phyloP scores from a whole-genome alignment of 1,140 invertebrate species.

The Adoxophyes honmai region DNA sequence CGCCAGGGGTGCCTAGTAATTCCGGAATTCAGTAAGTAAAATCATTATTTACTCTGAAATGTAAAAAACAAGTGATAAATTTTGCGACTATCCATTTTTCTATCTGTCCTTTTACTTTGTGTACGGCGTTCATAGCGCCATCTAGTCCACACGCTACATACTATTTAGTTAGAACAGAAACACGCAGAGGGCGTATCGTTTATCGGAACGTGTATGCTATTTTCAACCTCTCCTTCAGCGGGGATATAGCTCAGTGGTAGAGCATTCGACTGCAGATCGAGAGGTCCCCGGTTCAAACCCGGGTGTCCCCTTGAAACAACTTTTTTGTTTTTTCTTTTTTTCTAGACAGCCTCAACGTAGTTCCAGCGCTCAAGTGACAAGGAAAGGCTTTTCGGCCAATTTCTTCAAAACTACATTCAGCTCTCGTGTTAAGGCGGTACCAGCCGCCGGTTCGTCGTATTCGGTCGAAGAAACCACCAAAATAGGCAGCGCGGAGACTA shows the following conservation, averaged over 20 bases:
- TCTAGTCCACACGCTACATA: constrained; percentile 27
- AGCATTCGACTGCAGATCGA: constrained; percentile 90
- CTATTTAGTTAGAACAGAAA: not conserved
- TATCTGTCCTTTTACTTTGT: not conserved
- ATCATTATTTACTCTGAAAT: constrained; percentile 11
- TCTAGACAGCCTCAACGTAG: constrained; percentile 40
- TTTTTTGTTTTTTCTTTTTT: constrained; percentile 28
- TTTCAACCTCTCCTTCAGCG: constrained; percentile 43
- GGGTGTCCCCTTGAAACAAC: constrained; percentile 85
- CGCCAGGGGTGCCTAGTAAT: constrained; percentile 62
- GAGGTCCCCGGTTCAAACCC: constrained; percentile 95
- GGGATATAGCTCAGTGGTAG: constrained; percentile 78
- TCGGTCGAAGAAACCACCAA: constrained; percentile 56
- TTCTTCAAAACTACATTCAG: constrained; percentile 70
- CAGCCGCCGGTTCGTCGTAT: constrained; percentile 35
- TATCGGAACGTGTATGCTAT: constrained; percentile 18
- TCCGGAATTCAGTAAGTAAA: constrained; percentile 54
- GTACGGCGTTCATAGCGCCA: constrained; percentile 35
- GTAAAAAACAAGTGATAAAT: not conserved
- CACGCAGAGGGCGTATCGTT: constrained; percentile 25
- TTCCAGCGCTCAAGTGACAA: constrained; percentile 23
- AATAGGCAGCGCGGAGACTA: constrained; percentile 73
- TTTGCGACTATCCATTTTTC: not conserved
- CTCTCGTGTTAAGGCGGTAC: constrained; percentile 65
- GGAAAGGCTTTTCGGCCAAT: constrained; percentile 51